Conservation (phyloP, 2,888 invertebrate genomes). For the Pollenia amentaria region DNA sequence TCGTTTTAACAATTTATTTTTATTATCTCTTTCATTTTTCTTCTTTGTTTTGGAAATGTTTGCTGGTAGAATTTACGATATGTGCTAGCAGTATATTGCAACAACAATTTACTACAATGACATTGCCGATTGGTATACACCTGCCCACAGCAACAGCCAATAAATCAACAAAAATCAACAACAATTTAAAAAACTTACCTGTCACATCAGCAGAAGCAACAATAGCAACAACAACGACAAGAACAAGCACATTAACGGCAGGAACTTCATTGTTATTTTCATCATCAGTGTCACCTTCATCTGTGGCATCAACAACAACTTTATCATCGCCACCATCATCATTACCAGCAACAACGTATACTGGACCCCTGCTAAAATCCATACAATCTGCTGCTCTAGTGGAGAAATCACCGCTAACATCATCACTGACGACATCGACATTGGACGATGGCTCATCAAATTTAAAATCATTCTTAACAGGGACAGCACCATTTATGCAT, state of each 20-base stretch:
- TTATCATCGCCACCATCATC: constrained; percentile 36
- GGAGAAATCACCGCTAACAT: constrained; percentile 72
- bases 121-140: constrained; percentile 49
- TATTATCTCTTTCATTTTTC: constrained; percentile 25
- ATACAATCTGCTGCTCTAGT: constrained; percentile 63
- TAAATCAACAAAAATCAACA: constrained; percentile 67
- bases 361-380: constrained; percentile 29
- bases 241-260: constrained; percentile 30
- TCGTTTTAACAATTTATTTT: constrained; percentile 25
- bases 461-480: constrained; percentile 53
- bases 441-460: constrained; percentile 54
- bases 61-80: constrained; percentile 66
- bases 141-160: constrained; percentile 56
- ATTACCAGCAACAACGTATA: constrained; percentile 18
- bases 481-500: constrained; percentile 38
- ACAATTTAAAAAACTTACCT: constrained; percentile 61
- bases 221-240: constrained; percentile 45
- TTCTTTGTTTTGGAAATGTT: neutral
- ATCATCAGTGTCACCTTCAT: constrained; percentile 32
- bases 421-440: constrained; percentile 67
- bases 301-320: constrained; percentile 1
- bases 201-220: constrained; percentile 49
- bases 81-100: constrained; percentile 53
- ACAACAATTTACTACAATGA: constrained; percentile 50
- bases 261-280: constrained; percentile 31